Evolutionary conservation across 2,888 invertebrate species (phyloP).

Genomic region (Ophioninae sp.): DNA sequence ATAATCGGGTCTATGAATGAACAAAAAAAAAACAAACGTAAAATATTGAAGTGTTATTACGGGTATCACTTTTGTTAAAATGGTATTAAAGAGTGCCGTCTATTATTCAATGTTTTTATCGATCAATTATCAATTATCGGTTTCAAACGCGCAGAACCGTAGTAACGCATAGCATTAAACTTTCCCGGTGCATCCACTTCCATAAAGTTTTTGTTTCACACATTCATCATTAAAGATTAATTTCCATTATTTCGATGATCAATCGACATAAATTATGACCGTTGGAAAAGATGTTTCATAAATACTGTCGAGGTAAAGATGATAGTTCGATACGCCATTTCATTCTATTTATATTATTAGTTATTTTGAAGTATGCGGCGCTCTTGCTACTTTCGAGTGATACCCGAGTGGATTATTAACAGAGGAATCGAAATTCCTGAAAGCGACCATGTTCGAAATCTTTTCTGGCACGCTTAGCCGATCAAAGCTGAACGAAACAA

Average conservation of each 20-base stretch:
- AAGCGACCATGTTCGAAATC: slow-evolving; percentile 23
- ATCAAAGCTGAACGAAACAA: slow-evolving; percentile 20
- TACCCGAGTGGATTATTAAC: slow-evolving; percentile 36
- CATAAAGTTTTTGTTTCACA: not conserved
- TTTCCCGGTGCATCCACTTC: not conserved
- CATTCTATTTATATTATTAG: not conserved
- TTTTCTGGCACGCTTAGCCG: slow-evolving; percentile 22
- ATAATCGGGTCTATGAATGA: slow-evolving; percentile 23
- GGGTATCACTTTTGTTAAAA: slow-evolving; percentile 12
- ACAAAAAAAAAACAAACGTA: slow-evolving; percentile 35
- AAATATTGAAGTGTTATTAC: slow-evolving; percentile 30
- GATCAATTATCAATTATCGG: not conserved
- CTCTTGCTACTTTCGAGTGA: slow-evolving; percentile 6
- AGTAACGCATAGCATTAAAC: no score
- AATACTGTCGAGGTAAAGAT: not conserved
- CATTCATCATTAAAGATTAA: not conserved
- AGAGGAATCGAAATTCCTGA: slow-evolving; percentile 34
- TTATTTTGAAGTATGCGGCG: not conserved
- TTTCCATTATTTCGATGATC: not conserved
- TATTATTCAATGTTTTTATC: not conserved
- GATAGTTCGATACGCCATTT: not conserved
- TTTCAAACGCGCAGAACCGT: not conserved
- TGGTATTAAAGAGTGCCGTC: not conserved
- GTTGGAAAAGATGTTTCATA: not conserved
- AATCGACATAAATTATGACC: not conserved